Conservation (phyloP, 2,113 vertebrate genomes). For the Monarcha castaneiventris region DNA sequence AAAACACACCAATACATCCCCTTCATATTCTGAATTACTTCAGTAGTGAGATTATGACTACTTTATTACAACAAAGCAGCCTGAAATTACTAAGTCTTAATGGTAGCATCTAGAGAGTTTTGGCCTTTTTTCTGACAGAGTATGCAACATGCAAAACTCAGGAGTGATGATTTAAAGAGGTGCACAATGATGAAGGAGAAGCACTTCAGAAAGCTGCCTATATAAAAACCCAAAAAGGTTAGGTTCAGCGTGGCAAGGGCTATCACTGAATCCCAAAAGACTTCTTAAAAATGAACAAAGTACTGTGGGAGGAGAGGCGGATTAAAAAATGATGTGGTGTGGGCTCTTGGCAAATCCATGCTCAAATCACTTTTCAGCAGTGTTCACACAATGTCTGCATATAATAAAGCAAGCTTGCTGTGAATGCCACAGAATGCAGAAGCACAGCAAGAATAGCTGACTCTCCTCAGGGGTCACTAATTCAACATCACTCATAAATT, state of each 20-base stretch:
- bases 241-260: neutral
- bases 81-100: neutral
- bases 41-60: neutral
- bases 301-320: neutral
- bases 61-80: neutral
- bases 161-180: neutral
- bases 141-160: neutral
- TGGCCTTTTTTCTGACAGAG: neutral
- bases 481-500: neutral
- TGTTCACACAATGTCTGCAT: neutral
- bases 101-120: neutral
- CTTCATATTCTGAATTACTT: neutral
- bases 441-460: neutral
- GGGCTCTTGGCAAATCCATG: neutral
- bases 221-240: neutral
- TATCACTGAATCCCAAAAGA: neutral
- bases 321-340: neutral
- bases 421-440: neutral
- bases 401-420: neutral
- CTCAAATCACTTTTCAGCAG: neutral
- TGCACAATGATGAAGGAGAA: neutral
- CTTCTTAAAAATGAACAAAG: neutral
- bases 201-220: neutral
- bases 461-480: neutral
- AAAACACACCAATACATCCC: neutral